Evolutionary conservation across 2,797 vertebrate species (phyloP).

Genomic region (Leucoraja ocellata): DNA sequence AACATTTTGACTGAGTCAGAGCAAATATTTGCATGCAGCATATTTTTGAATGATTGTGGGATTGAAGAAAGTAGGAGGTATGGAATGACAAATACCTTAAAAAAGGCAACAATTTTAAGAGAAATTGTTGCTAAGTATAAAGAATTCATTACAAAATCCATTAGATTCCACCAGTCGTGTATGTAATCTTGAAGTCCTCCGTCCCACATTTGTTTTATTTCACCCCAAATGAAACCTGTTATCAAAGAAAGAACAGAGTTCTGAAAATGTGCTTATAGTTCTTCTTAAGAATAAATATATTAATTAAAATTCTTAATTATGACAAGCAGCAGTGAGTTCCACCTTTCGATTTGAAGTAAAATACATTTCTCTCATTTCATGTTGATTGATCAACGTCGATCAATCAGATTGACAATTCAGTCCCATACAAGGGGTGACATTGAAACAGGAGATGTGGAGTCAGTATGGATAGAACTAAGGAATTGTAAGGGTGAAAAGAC

Average conservation of each 20-base stretch:
- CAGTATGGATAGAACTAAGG: too few relatives aligned
- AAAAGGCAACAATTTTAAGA: slow-evolving; percentile 85
- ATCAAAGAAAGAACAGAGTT: slow-evolving; percentile 9
- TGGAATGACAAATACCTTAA: slow-evolving; percentile 67
- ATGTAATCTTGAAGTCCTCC: slow-evolving; percentile 89
- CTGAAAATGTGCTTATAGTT: not conserved
- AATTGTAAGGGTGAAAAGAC: too few relatives aligned
- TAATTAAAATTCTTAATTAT: not conserved
- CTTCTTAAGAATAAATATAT: not conserved
- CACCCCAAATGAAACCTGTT: slow-evolving; percentile 92
- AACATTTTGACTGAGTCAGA: not conserved
- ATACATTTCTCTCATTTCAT: not conserved
- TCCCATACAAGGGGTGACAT: too few relatives aligned
- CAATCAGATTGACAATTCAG: too few relatives aligned
- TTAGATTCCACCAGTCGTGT: slow-evolving; percentile 97
- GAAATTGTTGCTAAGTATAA: slow-evolving; percentile 93
- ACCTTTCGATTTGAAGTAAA: not conserved
- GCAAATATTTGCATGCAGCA: not conserved
- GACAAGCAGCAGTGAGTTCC: not conserved
- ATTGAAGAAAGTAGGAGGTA: too few relatives aligned
- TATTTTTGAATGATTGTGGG: not conserved
- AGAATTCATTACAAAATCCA: slow-evolving; percentile 98
- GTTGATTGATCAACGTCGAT: too few relatives aligned
- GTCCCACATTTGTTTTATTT: slow-evolving; percentile 99
- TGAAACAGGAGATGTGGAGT: too few relatives aligned